Base-by-base conservation (phyloP, 1,140 invertebrate genomes). In the Drosophila sproati region DNA sequence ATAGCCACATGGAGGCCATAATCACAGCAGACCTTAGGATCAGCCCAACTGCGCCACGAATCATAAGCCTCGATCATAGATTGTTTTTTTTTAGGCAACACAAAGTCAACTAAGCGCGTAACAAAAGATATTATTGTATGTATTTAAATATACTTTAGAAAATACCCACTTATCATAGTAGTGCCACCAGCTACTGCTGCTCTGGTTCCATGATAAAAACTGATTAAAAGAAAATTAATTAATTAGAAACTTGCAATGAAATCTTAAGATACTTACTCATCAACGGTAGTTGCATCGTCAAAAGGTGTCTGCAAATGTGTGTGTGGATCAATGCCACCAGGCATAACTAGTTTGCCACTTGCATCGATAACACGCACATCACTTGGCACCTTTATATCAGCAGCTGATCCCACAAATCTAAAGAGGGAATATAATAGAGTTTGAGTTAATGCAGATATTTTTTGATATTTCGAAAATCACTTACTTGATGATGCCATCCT, bases 21-120 rank as follows among this genome's bases (percentile, higher is more conserved):
- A 94, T 99, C 99, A 93, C 99, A 99, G 92, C 98, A 99, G 0
- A 99, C 98, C 94, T 99, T 99, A 55, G 95, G 95, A 92, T 99
- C 98, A 12, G 99, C 99, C 93, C 96, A 97, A 51, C 95, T 93
- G 61, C 98, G 94, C 95, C 97, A 99, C 91, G 96, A 96, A 61
- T 98, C 95, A 93, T 98, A 99, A 1, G 97, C 97, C 72, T 99
- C 98, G 0, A 99, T 77, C 7, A 99, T 94, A 2, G 97, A 97
- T 85, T 98, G 96, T 5, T 96, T 96, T 91, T 96, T 96, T 80
- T 96, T 94, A 2, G 97, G 96, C 62, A 98, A 93, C 10, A 96
- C 98, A 92, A 98, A 98, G 93, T 99, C 98, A 92, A 98, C 97
- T 98, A 94, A 80, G 12, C 5, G 1, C 3, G 37, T 50, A 45